Conservation (phyloP, 1,140 invertebrate genomes). For the Drosophila ironensis region DNA sequence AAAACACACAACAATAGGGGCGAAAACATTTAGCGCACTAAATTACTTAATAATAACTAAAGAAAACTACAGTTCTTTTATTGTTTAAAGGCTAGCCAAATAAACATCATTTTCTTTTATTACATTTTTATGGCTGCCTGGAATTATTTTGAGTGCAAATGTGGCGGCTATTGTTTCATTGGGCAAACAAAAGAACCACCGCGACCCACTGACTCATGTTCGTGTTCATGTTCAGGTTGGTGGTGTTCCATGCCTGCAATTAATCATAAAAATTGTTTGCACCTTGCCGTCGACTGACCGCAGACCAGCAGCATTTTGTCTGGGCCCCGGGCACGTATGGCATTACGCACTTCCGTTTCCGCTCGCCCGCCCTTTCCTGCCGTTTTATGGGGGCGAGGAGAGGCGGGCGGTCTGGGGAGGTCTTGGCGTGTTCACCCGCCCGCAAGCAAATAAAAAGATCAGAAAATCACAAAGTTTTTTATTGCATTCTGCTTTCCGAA, state of each 20-base stretch:
- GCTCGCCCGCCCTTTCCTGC: constrained; percentile 14
- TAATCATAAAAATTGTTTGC: constrained; percentile 73
- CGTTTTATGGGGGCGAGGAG: neutral
- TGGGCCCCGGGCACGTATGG: constrained; percentile 60
- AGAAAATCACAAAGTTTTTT: constrained; percentile 70
- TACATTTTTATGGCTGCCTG: constrained; percentile 72
- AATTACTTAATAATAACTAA: too few relatives aligned
- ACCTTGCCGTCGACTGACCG: constrained; percentile 46
- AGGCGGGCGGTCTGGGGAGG: neutral
- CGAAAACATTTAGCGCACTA: too few relatives aligned
- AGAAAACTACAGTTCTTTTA: neutral
- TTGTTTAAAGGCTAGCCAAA: neutral
- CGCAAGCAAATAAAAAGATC: constrained; percentile 51
- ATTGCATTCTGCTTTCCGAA: constrained; percentile 49
- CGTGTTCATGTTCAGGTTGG: constrained; percentile 13
- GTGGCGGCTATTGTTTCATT: constrained; percentile 68
- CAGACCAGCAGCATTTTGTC: constrained; percentile 11
- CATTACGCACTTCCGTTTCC: constrained; percentile 77
- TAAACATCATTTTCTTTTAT: constrained; percentile 62
- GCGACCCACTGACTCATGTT: constrained; percentile 17
- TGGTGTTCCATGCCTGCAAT: constrained; percentile 52
- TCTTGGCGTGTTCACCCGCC: constrained; percentile 52
- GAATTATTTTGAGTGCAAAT: constrained; percentile 59
- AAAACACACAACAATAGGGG: too few relatives aligned
- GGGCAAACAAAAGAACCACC: constrained; percentile 45